Evolutionary conservation across 2,113 vertebrate species (phyloP).

Genomic region (Oryzias woworae): DNA sequence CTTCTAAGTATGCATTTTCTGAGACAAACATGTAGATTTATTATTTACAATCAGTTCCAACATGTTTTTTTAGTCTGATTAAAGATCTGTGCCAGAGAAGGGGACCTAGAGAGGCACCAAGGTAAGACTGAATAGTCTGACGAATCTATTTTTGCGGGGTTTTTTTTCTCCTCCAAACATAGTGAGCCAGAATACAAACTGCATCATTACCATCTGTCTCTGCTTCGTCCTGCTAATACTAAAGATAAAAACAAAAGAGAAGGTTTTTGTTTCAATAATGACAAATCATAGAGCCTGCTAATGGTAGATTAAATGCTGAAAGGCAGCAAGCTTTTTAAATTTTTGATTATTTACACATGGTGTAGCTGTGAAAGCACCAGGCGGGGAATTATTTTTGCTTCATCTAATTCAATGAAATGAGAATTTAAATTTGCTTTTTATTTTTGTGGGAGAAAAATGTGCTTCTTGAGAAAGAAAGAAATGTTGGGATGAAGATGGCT

Average conservation of each 20-base stretch:
- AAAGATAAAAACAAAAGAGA: slow-evolving; percentile 16
- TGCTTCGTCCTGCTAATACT: background rate
- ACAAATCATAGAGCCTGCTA: slow-evolving; percentile 39
- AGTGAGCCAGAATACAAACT: too few relatives aligned
- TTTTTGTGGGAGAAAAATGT: slow-evolving; percentile 32
- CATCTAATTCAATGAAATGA: slow-evolving; percentile 72
- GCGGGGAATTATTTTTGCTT: slow-evolving; percentile 67
- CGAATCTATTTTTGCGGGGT: too few relatives aligned
- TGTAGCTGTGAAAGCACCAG: slow-evolving; percentile 37
- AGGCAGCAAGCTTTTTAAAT: slow-evolving; percentile 40
- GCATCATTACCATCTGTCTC: too few relatives aligned
- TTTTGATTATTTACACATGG: slow-evolving; percentile 62
- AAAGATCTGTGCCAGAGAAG: too few relatives aligned
- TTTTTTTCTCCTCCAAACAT: too few relatives aligned
- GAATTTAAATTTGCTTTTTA: slow-evolving; percentile 58
- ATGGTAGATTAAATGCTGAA: slow-evolving; percentile 60
- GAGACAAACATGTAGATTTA: too few relatives aligned
- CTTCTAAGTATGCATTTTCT: too few relatives aligned
- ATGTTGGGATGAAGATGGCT: slow-evolving; percentile 32
- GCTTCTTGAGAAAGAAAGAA: slow-evolving; percentile 48
- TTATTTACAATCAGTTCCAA: too few relatives aligned
- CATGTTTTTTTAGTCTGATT: too few relatives aligned
- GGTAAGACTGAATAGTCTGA: too few relatives aligned
- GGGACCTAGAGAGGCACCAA: too few relatives aligned
- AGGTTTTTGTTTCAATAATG: slow-evolving; percentile 26